These are phyloP conservation scores for Aphyosemion australe DNA, from an alignment of 2,113 vertebrate species.

Conservation along the genomic window DNA sequence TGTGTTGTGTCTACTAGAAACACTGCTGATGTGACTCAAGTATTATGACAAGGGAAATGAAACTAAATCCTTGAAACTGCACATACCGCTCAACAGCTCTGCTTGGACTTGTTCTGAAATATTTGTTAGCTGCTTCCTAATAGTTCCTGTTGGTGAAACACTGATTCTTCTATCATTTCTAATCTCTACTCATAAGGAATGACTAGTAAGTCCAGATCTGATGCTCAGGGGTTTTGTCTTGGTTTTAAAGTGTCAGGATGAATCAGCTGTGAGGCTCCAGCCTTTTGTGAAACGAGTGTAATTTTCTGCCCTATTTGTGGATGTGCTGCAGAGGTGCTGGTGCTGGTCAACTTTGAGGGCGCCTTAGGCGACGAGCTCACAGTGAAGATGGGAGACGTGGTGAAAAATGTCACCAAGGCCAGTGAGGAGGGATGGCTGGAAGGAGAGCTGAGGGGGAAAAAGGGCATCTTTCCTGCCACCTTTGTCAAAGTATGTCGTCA, in stretches of 20 bases:
- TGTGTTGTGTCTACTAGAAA: neutral
- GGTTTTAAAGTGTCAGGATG: conserved; percentile 43
- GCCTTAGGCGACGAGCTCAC: conserved; percentile 79
- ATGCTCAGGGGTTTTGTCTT: conserved; percentile 12
- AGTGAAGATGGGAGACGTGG: conserved; percentile 76
- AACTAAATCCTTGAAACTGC: neutral
- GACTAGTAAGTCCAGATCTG: too few species aligned
- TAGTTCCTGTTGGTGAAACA: too few species aligned
- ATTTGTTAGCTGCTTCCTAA: too few species aligned
- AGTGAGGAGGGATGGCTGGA: conserved; percentile 82
- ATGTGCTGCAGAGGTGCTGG: conserved; percentile 79
- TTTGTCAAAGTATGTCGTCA: conserved; percentile 78
- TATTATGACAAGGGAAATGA: neutral
- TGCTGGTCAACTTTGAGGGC: conserved; percentile 80
- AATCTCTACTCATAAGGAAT: too few species aligned
- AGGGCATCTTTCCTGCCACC: conserved; percentile 82
- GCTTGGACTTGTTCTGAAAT: neutral
- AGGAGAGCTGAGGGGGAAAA: conserved; percentile 79
- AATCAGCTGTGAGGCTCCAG: conserved; percentile 32
- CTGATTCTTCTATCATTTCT: too few species aligned
- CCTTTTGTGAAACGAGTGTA: conserved; percentile 32
- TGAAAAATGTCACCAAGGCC: conserved; percentile 78
- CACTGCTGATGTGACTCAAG: neutral
- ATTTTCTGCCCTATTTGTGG: conserved; percentile 64
- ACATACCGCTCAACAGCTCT: neutral